Evolutionary conservation across 2,113 vertebrate species (phyloP), one percentile per base, ranked within the genome.

Genomic region (Ciconia maguari): DNA sequence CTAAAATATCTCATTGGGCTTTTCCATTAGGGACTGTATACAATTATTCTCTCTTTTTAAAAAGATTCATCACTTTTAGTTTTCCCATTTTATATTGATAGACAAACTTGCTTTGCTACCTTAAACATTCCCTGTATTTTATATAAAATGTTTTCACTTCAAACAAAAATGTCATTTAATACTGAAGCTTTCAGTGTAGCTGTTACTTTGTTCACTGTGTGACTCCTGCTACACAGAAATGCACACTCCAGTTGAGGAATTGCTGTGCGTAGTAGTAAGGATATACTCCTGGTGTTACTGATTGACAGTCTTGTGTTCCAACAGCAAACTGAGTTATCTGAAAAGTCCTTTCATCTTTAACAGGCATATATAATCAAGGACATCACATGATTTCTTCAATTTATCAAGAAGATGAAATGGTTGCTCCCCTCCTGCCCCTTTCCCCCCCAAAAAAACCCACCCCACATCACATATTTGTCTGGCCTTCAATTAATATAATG

Each of bases 391-490:
- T 68, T 77, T 57, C 16, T 74, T 93, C 27, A 52, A 2, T 54
- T 68, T 58, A 58, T 64, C 61, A 65, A 61, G 14, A 79, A 84
- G 7, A 18, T 77, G 34, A 46, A 85, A 82, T 26, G 81, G 19
- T 51, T 72, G 7, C 11, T 65, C 16, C 15, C 3, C 6, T 70
- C 27, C 16, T 6, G 4, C 3, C 8, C 14, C 18, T 36, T 25
- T 1, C 5, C 30, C 13, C 16, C 7, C 5, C 3, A 30, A 15
- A n/a, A 36, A 36, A 4, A 1, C 4, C 8, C 22, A 51, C 25
- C 36, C 1, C 22, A 51, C 25, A 91, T 24, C 8, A 44, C 8
- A 21, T 16, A 44, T 70, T 66, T 65, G 2, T 46, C 34, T 61
- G 18, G 5, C 13, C 8, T 84, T 69, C 64, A 61, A 48, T 81